Conservation (phyloP, 2,888 invertebrate genomes). For the Lagria hirta region DNA sequence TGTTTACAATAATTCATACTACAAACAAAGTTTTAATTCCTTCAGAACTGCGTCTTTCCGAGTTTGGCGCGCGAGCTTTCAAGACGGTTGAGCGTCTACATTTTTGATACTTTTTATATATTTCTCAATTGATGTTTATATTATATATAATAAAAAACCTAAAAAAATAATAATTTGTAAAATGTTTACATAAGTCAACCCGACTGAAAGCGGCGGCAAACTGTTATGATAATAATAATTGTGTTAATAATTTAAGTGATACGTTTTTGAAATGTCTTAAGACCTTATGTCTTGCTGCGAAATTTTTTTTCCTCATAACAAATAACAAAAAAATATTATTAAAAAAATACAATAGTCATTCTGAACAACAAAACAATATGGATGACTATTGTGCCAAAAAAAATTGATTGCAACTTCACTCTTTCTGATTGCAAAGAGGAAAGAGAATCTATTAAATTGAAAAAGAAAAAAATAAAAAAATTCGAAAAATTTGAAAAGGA, state of each 20-base stretch:
- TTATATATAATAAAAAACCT: slow-evolving; percentile 32
- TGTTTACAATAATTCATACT: slow-evolving; percentile 17
- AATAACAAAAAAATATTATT: slow-evolving; percentile 44
- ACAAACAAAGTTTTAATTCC: slow-evolving; percentile 23
- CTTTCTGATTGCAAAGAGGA: slow-evolving; percentile 45
- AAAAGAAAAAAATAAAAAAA: slow-evolving; percentile 50
- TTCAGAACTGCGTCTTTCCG: slow-evolving; percentile 25
- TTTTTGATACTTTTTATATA: slow-evolving; percentile 53
- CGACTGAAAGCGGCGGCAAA: slow-evolving; percentile 42
- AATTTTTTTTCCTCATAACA: slow-evolving; percentile 52
- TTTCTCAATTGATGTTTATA: slow-evolving; percentile 45
- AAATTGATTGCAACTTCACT: slow-evolving; percentile 50
- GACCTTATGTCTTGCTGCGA: slow-evolving; percentile 55
- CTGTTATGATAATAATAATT: slow-evolving; percentile 27
- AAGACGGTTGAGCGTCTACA: slow-evolving; percentile 38
- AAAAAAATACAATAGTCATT: slow-evolving; percentile 47
- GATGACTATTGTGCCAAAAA: slow-evolving; percentile 47
- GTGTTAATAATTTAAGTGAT: slow-evolving; percentile 27
- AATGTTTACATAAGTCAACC: slow-evolving; percentile 32
- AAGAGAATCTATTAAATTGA: slow-evolving; percentile 37
- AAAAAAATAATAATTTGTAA: slow-evolving; percentile 42
- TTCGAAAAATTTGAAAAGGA: slow-evolving; percentile 49
- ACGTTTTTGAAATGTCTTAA: slow-evolving; percentile 53
- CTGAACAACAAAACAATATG: slow-evolving; percentile 32
- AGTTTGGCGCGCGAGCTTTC: slow-evolving; percentile 41